phyloP scores from a whole-genome alignment of 1,140 invertebrate species.

The Cylas formicarius region DNA sequence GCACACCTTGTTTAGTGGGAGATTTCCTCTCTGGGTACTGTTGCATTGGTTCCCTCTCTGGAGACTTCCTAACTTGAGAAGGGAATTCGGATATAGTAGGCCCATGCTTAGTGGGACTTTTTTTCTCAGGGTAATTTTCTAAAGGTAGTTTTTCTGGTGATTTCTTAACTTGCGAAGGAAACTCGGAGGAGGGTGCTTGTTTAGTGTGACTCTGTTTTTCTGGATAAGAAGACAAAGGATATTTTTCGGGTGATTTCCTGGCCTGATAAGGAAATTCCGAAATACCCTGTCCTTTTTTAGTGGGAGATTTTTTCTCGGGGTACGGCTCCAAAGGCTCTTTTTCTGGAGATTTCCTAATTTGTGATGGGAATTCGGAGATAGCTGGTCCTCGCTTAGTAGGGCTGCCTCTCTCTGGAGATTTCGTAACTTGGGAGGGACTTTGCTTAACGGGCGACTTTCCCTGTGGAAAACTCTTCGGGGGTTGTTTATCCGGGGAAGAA shows the following conservation, averaged over 20 bases:
- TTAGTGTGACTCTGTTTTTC: constrained; percentile 5
- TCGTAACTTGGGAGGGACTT: constrained; percentile 23
- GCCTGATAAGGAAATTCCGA: constrained; percentile 18
- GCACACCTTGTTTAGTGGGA: constrained; percentile 11
- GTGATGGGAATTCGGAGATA: constrained; percentile 20
- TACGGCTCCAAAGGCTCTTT: constrained; percentile 16
- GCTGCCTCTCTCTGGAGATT: constrained; percentile 16
- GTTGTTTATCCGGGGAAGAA: constrained; percentile 7
- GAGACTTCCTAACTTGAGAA: constrained; percentile 20
- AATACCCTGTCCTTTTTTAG: neutral
- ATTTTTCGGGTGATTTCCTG: constrained; percentile 13
- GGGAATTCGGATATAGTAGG: constrained; percentile 22
- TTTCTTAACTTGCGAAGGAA: constrained; percentile 11
- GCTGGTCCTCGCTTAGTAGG: constrained; percentile 12
- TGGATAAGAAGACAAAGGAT: constrained; percentile 3
- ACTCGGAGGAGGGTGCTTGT: neutral
- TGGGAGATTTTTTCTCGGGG: constrained; percentile 8
- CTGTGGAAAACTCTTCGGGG: too few species aligned
- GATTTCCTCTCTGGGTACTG: constrained; percentile 16
- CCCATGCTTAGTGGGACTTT: constrained; percentile 7
- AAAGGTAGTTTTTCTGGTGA: constrained; percentile 8
- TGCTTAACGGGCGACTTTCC: constrained; percentile 17
- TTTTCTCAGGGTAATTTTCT: constrained; percentile 9
- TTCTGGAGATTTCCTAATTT: constrained; percentile 21
- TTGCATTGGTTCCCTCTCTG: constrained; percentile 20